A percentile compares a stretch with the other conserved stretches of the same genome.
Evolutionary conservation across 1,140 invertebrate genomes (phyloP).

Genomic region (Trichogramma pretiosum): DNA sequence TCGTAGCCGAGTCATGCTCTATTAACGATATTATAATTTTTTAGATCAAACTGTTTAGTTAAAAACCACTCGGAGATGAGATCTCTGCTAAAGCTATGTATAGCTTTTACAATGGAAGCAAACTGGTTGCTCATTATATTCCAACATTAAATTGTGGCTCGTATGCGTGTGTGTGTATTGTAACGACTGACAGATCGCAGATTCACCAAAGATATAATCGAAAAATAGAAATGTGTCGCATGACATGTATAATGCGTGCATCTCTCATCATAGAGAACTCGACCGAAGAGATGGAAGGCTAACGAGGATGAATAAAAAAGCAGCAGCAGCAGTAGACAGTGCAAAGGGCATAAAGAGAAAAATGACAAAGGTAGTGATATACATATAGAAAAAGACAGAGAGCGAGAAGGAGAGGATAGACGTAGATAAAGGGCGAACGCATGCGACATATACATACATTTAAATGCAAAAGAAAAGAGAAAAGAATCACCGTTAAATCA

Average conservation of each 20-base stretch:
- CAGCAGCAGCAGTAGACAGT: no score
- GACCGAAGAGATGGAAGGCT: not conserved
- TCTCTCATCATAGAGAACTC: slow-evolving; percentile 10
- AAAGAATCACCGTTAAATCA: slow-evolving; percentile 15
- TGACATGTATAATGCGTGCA: no score
- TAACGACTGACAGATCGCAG: not conserved
- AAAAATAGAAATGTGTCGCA: no score
- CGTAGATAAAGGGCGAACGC: no score
- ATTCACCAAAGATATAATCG: slow-evolving; percentile 5
- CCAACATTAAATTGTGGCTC: no score
- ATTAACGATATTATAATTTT: slow-evolving; percentile 15
- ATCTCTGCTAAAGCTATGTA: no score
- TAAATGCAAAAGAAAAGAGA: slow-evolving; percentile 9
- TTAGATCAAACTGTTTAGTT: slow-evolving; percentile 5
- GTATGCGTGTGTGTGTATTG: no score
- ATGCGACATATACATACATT: no score
- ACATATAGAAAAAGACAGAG: slow-evolving; percentile 6
- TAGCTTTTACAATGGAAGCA: no score
- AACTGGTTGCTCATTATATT: no score
- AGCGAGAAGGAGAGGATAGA: no score
- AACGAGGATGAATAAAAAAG: not conserved
- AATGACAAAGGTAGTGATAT: slow-evolving; percentile 2
- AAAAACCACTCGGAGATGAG: no score
- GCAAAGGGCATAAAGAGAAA: slow-evolving; percentile 8
- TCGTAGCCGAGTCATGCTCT: not conserved